Evolutionary conservation across 2,113 vertebrate species (phyloP).

Genomic region (Centrocercus urophasianus): DNA sequence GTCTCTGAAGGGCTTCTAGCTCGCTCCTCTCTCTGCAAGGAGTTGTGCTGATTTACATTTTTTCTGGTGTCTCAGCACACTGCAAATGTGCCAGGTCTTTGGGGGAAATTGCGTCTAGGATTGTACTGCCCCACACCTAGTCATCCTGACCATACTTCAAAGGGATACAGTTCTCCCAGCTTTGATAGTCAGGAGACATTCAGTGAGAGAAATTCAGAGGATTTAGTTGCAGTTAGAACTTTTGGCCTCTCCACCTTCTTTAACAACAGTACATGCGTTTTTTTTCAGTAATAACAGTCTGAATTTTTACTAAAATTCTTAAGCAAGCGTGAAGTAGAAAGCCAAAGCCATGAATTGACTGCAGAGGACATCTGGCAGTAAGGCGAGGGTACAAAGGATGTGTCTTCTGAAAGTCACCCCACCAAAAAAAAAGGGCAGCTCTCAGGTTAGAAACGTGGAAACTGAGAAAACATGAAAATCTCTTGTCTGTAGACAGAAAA

Average conservation of each 20-base stretch:
- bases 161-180: neutral
- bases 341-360: neutral
- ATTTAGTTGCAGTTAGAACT: neutral
- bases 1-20: neutral
- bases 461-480: neutral
- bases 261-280: neutral
- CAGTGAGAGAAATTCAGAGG: neutral
- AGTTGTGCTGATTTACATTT: neutral
- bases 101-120: neutral
- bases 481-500: neutral
- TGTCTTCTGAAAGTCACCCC: neutral
- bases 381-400: conserved; percentile 21
- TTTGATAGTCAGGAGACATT: neutral
- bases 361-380: conserved; percentile 53
- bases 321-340: neutral
- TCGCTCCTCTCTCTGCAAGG: neutral
- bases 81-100: neutral
- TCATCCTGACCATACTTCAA: neutral
- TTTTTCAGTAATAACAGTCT: neutral
- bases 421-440: neutral
- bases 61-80: neutral
- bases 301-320: neutral
- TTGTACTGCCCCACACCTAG: neutral
- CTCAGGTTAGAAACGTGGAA: conserved; percentile 10
- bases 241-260: neutral